Evolutionary conservation across 2,113 vertebrate genomes (phyloP), one percentile per base, ranked within the genome.

Genomic region (Emydura subglobosa): DNA sequence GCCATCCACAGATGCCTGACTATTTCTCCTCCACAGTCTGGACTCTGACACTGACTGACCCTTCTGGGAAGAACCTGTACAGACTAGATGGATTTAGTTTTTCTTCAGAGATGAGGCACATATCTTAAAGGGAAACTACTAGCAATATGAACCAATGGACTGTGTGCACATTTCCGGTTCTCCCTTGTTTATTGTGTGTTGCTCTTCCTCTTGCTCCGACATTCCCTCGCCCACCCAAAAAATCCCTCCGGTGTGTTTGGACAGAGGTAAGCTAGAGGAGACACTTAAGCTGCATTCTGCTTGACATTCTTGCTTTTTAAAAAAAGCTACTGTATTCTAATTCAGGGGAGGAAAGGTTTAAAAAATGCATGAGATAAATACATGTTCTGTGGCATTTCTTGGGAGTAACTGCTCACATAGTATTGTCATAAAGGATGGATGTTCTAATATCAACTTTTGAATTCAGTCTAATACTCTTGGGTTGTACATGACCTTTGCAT

Each of bases 81-180:
- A 92, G n/a, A 82, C 55, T 12, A 49, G 39, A 44, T n/a, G 34
- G 34, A 59, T 68, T 19, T n/a, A 72, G 65, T 39, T 39, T 53
- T 53, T 17, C 51, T 53, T 53, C 51, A 53, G 13, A 17, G 51
- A 53, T 53, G 51, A 53, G 51, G 51, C 51, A 53, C 14, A 53
- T 5, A 79, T 34, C 79, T 50, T 5, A 10, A 21, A 85, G 1
- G 4, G 54, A 68, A 53, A 31, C 2, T 7, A 31, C 31, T 8
- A 61, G 82, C 39, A 83, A 17, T 21, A 11, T 80, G 82, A 59
- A 82, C 14, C 9, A 24, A 9, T 13, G 1, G 2, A 50, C 82
- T 39, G 65, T 1, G 0, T 1, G 29, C 51, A 51, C 7, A 2
- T 14, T 25, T 24, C 50, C 11, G 0, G 0, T 78, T 16, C 42